phyloP scores from a whole-genome alignment of 2,113 vertebrate species.

The Artemisiospiza belli region DNA sequence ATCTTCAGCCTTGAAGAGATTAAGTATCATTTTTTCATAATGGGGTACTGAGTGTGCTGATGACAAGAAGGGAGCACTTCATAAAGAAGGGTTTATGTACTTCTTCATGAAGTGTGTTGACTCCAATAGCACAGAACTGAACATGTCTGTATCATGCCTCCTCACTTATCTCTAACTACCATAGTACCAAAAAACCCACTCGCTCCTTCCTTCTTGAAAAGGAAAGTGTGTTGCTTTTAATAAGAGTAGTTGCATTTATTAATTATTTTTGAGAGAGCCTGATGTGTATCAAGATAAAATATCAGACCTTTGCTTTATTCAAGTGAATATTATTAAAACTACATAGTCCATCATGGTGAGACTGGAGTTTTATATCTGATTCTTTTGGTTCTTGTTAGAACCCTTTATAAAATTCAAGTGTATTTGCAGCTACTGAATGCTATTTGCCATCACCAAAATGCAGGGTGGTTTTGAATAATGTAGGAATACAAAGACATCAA shows the following conservation, averaged over 20 bases:
- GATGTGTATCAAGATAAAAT: not conserved
- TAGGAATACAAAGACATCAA: not conserved
- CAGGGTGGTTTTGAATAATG: not conserved
- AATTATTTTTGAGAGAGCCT: not conserved
- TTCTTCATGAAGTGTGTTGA: not conserved
- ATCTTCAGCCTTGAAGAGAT: not conserved
- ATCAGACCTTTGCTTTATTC: not conserved
- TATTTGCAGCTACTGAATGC: not conserved
- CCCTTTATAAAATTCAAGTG: not conserved
- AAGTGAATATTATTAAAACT: not conserved
- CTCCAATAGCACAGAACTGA: not conserved
- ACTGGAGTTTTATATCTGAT: not conserved
- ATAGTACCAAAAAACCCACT: not conserved
- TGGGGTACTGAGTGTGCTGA: not conserved
- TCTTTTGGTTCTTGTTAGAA: not conserved
- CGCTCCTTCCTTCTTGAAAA: not conserved
- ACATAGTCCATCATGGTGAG: not conserved
- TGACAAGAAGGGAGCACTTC: not conserved
- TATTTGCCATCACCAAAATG: not conserved
- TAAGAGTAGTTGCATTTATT: not conserved
- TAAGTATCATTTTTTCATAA: not conserved
- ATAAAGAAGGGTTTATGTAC: not conserved
- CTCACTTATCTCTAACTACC: not conserved
- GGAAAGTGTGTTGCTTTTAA: not conserved
- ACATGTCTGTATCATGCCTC: rapidly evolving